Conservation (phyloP, 2,113 vertebrate genomes). For the Megaptera novaeangliae region DNA sequence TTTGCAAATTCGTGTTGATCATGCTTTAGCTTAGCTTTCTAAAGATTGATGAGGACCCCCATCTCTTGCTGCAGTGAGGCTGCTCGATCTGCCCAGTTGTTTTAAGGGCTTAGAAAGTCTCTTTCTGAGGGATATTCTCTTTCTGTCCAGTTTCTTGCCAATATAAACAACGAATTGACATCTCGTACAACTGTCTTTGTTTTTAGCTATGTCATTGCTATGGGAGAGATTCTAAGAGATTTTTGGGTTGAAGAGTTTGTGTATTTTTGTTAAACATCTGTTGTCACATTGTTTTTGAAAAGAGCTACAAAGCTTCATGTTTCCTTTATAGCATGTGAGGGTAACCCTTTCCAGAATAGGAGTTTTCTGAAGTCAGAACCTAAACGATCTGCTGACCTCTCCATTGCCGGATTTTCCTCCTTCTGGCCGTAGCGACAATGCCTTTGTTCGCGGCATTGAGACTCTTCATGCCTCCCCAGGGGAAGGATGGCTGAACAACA, state of each 20-base stretch:
- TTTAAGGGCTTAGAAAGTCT: neutral
- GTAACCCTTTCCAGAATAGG: neutral
- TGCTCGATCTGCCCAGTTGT: neutral
- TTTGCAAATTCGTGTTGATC: neutral
- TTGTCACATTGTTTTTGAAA: too few species aligned
- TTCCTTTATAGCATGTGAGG: neutral
- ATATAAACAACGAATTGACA: neutral
- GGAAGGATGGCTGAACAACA: too few species aligned
- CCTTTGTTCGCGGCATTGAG: too few species aligned
- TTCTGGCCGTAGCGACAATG: neutral
- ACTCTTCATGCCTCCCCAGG: neutral
- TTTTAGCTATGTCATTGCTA: too few species aligned
- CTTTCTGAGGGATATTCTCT: too few species aligned
- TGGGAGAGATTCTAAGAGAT: too few species aligned
- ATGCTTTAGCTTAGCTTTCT: neutral
- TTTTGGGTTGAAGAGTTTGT: too few species aligned
- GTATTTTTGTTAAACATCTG: too few species aligned
- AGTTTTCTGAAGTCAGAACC: neutral
- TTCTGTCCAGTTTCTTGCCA: too few species aligned
- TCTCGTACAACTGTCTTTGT: too few species aligned
- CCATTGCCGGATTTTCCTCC: fast-evolving
- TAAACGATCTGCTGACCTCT: neutral
- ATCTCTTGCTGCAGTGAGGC: neutral
- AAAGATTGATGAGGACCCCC: neutral
- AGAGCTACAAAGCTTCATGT: neutral